A percentile compares a stretch with the other conserved stretches of the same genome.
These are phyloP conservation scores for Stenchaetothrips biformis DNA, from an alignment of 2,888 invertebrate genomes.

Conservation along the genomic window DNA sequence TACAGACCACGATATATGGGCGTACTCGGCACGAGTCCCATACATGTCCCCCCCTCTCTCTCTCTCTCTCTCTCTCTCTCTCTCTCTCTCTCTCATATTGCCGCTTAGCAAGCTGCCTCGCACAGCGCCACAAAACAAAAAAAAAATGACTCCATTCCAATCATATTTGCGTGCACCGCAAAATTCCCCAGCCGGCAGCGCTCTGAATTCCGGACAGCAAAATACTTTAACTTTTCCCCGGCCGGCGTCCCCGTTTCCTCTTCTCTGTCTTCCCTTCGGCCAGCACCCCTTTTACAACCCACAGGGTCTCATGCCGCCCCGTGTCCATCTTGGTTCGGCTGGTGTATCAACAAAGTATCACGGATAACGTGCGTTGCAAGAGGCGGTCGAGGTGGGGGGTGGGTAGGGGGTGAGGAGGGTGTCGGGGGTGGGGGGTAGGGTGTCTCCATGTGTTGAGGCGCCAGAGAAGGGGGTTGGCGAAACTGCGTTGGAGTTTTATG, in stretches of 20 bases:
- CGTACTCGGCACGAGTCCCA: background rate
- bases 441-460: too few relatives aligned
- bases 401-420: background rate
- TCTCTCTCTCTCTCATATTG: background rate
- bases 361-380: background rate
- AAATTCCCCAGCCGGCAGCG: too few relatives aligned
- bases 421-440: background rate
- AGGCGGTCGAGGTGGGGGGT: background rate
- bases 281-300: background rate
- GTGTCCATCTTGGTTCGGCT: background rate
- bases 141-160: too few relatives aligned
- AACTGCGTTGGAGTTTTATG: background rate
- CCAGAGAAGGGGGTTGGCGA: too few relatives aligned
- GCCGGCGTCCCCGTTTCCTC: too few relatives aligned
- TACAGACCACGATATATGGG: conserved; percentile 16
- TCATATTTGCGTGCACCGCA: too few relatives aligned
- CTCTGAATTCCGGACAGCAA: too few relatives aligned
- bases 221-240: too few relatives aligned
- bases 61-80: background rate
- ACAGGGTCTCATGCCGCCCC: background rate
- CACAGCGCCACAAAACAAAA: too few relatives aligned
- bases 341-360: background rate
- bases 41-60: background rate
- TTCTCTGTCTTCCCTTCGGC: too few relatives aligned
- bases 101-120: too few relatives aligned